These are phyloP conservation scores for Griposia aprilina DNA, from an alignment of 2,888 invertebrate species.

Conservation along the genomic window DNA sequence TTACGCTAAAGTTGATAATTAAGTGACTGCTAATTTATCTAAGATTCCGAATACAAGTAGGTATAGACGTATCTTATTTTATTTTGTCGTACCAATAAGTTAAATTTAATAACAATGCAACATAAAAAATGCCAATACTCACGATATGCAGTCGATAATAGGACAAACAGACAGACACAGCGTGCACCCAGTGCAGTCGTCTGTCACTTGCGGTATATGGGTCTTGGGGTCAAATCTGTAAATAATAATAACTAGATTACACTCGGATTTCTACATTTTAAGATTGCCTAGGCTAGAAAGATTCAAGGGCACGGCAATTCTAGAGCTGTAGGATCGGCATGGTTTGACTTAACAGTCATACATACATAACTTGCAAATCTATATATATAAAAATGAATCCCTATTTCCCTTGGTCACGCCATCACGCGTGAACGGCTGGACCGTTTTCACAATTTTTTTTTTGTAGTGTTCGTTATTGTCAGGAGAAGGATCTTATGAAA, in stretches of 20 bases:
- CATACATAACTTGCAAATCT: background rate
- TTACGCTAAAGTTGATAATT: background rate
- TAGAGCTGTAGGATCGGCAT: background rate
- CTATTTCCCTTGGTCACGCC: no score
- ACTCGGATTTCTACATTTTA: background rate
- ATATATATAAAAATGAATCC: no score
- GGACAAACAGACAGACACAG: slow-evolving; percentile 99
- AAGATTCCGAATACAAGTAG: background rate
- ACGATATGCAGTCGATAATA: slow-evolving; percentile 99
- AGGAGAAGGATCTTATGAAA: no score
- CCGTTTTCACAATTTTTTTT: no score
- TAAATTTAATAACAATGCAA: no score
- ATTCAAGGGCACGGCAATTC: background rate
- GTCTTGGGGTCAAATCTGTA: slow-evolving; percentile 95
- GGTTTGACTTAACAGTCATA: background rate
- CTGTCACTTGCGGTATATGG: slow-evolving; percentile 97
- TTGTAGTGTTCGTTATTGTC: no score
- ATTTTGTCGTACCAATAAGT: no score
- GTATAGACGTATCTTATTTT: no score
- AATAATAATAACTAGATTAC: slow-evolving; percentile 20
- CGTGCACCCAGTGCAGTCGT: slow-evolving; percentile 98
- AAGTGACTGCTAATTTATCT: background rate
- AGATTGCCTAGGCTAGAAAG: background rate
- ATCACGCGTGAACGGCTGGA: no score
- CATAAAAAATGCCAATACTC: slow-evolving; percentile 78